Percentiles rank a stretch among this genome's conserved stretches.
These are phyloP conservation scores for Eupithecia centaureata DNA, from an alignment of 2,888 invertebrate genomes.

Conservation along the genomic window DNA sequence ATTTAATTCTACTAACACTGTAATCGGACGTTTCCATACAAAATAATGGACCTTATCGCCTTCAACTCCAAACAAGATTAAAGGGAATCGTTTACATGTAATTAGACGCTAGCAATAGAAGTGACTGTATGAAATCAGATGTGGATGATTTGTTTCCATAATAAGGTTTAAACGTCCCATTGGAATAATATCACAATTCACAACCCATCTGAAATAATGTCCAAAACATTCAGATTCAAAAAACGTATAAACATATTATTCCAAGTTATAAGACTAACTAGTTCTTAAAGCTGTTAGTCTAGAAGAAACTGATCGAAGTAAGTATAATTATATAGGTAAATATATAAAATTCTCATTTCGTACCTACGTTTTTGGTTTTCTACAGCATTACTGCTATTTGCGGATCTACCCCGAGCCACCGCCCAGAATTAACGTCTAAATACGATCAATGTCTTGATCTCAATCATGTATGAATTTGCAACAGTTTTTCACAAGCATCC, in stretches of 20 bases:
- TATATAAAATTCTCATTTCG: not conserved
- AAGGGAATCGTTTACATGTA: conserved; percentile 59
- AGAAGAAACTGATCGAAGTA: not conserved
- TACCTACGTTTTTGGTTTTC: not conserved
- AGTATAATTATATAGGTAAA: too few relatives aligned
- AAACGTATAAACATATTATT: not conserved
- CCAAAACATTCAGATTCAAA: not conserved
- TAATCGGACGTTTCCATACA: not conserved
- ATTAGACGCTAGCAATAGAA: conserved; percentile 38
- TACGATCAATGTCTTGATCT: too few relatives aligned
- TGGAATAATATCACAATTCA: not conserved
- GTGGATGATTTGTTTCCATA: not conserved
- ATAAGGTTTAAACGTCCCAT: not conserved
- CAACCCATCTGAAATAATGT: not conserved
- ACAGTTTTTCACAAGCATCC: not conserved
- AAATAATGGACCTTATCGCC: conserved; percentile 34
- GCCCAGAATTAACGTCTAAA: not conserved
- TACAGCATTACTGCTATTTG: not conserved
- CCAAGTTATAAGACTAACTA: not conserved
- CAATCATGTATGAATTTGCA: too few relatives aligned
- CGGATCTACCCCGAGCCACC: not conserved
- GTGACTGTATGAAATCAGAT: not conserved
- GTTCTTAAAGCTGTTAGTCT: not conserved
- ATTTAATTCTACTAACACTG: conserved; percentile 10
- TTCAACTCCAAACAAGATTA: conserved; percentile 44